Conservation (phyloP, 2,113 vertebrate species). For the Perca fluviatilis region DNA sequence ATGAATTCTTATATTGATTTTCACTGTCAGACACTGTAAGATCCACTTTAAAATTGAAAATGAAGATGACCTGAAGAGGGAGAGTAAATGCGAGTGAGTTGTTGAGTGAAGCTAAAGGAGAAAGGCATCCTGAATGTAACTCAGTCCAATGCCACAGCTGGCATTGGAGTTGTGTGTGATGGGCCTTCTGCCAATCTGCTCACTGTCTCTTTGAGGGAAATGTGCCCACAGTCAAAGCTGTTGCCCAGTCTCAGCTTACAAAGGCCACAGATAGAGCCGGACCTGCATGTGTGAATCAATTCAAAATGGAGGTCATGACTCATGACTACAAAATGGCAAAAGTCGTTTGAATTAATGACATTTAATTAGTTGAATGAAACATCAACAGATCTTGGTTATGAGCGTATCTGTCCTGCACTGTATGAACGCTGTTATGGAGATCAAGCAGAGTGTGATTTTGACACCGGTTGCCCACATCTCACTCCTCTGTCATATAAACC, state of each 20-base stretch:
- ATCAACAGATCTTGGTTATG: not conserved
- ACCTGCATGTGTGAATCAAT: slow-evolving; percentile 12
- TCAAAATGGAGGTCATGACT: slow-evolving; percentile 14
- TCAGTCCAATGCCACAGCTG: slow-evolving; percentile 42
- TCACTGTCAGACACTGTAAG: not conserved
- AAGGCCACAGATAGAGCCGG: slow-evolving; percentile 20
- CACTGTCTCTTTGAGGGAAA: slow-evolving; percentile 46
- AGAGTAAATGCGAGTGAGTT: not conserved
- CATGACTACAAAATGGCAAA: not conserved
- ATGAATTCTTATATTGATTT: not conserved
- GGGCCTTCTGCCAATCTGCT: slow-evolving; percentile 34
- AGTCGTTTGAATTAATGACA: not conserved
- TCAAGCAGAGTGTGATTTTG: not conserved
- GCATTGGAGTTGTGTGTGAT: slow-evolving; percentile 27
- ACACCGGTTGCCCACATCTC: slow-evolving; percentile 18
- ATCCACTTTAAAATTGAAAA: not conserved
- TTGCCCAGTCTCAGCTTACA: slow-evolving; percentile 51
- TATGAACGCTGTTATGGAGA: not conserved
- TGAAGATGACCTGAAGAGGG: not conserved
- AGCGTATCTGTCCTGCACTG: not conserved
- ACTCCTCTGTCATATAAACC: slow-evolving; percentile 22
- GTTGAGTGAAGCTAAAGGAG: slow-evolving; percentile 3
- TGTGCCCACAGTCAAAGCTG: slow-evolving; percentile 35
- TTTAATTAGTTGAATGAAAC: not conserved
- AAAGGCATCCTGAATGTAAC: slow-evolving; percentile 23